Evolutionary conservation across 2,797 vertebrate species (phyloP).

Genomic region (Etheostoma nigrum): DNA sequence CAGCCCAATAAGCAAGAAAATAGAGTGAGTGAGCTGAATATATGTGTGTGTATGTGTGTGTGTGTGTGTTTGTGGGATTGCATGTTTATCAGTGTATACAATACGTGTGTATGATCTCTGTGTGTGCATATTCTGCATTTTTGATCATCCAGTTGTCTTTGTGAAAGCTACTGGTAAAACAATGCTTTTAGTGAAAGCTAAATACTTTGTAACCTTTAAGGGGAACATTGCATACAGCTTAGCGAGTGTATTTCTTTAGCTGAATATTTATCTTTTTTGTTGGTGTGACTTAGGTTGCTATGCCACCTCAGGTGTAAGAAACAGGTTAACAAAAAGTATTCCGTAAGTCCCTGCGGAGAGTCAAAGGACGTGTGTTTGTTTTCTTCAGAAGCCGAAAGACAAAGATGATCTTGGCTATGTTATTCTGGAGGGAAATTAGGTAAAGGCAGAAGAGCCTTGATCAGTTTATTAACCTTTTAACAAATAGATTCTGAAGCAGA

Average conservation of each 20-base stretch:
- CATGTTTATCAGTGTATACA: slow-evolving; percentile 5
- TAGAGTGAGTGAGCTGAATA: slow-evolving; percentile 53
- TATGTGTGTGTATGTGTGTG: slow-evolving; percentile 10
- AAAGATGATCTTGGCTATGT: slow-evolving; percentile 17
- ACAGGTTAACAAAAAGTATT: slow-evolving; percentile 1
- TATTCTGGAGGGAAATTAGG: slow-evolving; percentile 26
- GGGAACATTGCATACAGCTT: not conserved
- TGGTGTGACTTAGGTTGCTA: not conserved
- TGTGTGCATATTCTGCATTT: not conserved
- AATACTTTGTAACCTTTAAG: not conserved
- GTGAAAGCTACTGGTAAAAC: not conserved
- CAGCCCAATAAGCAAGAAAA: slow-evolving; percentile 68
- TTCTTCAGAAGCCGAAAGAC: slow-evolving; percentile 11
- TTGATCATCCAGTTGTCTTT: slow-evolving; percentile 1
- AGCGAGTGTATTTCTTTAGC: not conserved
- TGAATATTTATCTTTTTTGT: not conserved
- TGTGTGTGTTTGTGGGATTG: not conserved
- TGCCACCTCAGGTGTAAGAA: not conserved
- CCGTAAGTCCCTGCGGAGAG: not conserved
- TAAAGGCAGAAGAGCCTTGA: slow-evolving; percentile 27
- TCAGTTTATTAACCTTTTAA: slow-evolving; percentile 33
- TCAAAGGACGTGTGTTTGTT: not conserved
- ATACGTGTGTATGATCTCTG: slow-evolving; percentile 12
- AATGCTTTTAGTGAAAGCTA: not conserved
- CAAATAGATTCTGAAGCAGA: slow-evolving; percentile 38